phyloP scores from a whole-genome alignment of 2,888 invertebrate species.

The Nineta flava region DNA sequence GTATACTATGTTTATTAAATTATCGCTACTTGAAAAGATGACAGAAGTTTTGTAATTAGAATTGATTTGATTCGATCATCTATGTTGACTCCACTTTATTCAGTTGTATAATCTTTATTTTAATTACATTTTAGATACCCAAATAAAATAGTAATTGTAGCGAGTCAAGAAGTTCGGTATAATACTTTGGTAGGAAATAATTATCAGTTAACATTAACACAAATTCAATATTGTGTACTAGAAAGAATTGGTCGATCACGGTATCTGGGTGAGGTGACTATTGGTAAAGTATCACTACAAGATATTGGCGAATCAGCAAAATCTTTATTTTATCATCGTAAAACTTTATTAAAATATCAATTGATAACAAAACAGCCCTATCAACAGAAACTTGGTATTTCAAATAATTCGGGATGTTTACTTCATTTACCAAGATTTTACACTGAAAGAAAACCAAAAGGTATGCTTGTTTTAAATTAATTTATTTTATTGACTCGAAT shows the following conservation, averaged over 20 bases:
- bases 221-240: conserved; percentile 49
- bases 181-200: conserved; percentile 37
- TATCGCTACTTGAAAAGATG: too few relatives aligned
- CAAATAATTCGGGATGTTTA: conserved; percentile 30
- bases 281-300: conserved; percentile 41
- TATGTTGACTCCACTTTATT: too few relatives aligned
- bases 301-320: conserved; percentile 40
- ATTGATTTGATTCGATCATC: too few relatives aligned
- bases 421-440: conserved; percentile 49
- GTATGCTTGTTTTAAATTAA: too few relatives aligned
- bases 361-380: conserved; percentile 41
- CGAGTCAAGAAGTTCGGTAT: conserved; percentile 41
- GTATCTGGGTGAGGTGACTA: conserved; percentile 50
- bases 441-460: conserved; percentile 35
- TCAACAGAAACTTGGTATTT: conserved; percentile 29
- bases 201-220: conserved; percentile 30
- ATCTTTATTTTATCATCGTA: conserved; percentile 44
- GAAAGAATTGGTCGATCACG: conserved; percentile 60
- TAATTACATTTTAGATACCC: background rate
- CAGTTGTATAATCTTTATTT: background rate
- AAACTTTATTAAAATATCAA: conserved; percentile 37
- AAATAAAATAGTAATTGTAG: conserved; percentile 46
- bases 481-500: too few relatives aligned
- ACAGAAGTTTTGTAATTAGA: too few relatives aligned
- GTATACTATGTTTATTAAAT: too few relatives aligned